Evolutionary conservation across 2,888 invertebrate species (phyloP), one percentile per base, ranked within the genome.

Genomic region (Adelognathus sp.): DNA sequence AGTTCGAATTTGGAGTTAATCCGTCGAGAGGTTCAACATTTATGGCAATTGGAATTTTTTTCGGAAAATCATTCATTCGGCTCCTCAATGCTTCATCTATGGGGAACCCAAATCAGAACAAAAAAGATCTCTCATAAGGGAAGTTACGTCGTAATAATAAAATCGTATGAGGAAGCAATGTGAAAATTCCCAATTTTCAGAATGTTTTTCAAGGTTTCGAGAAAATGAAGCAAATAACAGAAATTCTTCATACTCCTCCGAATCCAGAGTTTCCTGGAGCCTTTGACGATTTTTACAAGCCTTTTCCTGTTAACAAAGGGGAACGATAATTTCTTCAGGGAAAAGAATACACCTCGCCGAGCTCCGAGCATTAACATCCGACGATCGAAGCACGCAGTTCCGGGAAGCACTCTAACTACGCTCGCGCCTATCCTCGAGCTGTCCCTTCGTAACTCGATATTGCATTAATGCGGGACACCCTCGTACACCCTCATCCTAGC

Each of bases 391-490:
- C 31, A 36, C 41, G 41, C 61, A 46, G 61, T 72, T 72, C 72
- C 67, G 77, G 67, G 77, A 77, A 77, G 77, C 67, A 77, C 72
- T 77, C 61, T 61, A 77, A 77, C 72, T 72, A 56, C 61, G 61
- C 61, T 46, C 9, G 72, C 61, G 52, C 54, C 44, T 50, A 71
- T 60, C 66, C 54, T 61, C 36, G 54, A 67, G 67, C 44, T 67
- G 67, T 16, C 60, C 33, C 33, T 61, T 73, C 71, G 87, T 85
- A 88, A 87, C 82, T 82, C 76, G 86, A 87, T 87, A 88, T 85
- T 81, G 81, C 85, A 83, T 88, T 87, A 88, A 87, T 85, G 84
- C 82, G 84, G 86, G 82, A 83, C 81, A 79, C 81, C 33, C 39
- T 60, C 39, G 64, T 9, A 46, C 60, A 54, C 36, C 29, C 61